Conservation (phyloP, 1,140 invertebrate species). For the Helicoverpa armigera region DNA sequence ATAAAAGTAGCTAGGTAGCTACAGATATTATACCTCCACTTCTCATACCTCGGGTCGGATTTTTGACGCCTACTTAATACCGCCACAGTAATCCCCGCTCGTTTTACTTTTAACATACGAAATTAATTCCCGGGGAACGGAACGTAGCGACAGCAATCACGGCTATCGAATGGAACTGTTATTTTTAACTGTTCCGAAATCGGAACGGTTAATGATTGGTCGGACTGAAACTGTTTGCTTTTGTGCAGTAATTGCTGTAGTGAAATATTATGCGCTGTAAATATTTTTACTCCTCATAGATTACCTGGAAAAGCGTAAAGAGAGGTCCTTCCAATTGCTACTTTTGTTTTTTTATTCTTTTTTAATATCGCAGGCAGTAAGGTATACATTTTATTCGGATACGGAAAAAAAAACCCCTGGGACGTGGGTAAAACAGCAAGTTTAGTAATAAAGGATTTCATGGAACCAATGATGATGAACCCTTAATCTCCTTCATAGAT, state of each 20-base stretch:
- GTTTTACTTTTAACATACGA: constrained; percentile 72
- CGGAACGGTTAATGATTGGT: constrained; percentile 13
- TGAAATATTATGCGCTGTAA: no score
- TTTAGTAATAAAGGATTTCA: no score
- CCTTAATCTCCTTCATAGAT: no score
- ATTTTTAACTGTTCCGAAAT: neutral
- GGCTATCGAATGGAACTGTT: neutral
- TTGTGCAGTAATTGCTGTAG: neutral
- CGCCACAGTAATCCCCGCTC: constrained; percentile 53
- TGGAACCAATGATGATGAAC: no score
- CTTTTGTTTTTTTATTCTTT: no score
- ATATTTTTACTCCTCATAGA: no score
- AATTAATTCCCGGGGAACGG: constrained; percentile 61
- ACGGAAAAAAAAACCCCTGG: no score
- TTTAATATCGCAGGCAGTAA: no score
- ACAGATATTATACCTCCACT: neutral
- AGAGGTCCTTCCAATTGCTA: no score
- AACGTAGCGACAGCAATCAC: constrained; percentile 58
- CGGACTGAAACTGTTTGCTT: neutral
- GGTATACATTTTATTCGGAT: no score
- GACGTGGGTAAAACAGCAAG: no score
- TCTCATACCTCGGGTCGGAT: neutral
- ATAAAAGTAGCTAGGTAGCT: neutral
- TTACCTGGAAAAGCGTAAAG: no score
- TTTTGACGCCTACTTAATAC: constrained; percentile 53